Evolutionary conservation across 2,113 vertebrate species (phyloP), one percentile per base, ranked within the genome.

Genomic region (Pterophyllum scalare): DNA sequence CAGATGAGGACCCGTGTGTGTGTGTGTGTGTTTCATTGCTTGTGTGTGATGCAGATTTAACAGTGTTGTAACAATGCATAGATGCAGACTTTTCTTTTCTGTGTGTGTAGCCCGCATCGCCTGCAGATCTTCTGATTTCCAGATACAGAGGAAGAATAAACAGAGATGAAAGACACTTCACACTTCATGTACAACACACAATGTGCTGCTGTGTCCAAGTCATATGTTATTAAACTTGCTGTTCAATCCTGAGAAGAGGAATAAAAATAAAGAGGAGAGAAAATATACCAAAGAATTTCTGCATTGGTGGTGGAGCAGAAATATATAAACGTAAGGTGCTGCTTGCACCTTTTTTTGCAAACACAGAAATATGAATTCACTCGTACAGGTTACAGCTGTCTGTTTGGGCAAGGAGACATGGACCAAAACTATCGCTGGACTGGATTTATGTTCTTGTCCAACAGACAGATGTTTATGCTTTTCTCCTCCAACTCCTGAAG

Each of bases 11-110:
- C 84, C 82, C 83, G n/a, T 81, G 83, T 85, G 35, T 38, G 89
- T 80, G 67, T 1, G 70, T 33, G 90, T 80, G 67, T 1, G 70
- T n/a, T 90, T 91, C 87, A 90, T 75, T 61, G 88, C 84, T 43
- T 46, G 26, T 72, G 85, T 67, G 81, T 70, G 60, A 72, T 67
- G 58, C 11, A 38, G 84, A 67, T 90, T 90, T 90, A 91, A 92
- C 75, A 85, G 58, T 65, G 65, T 88, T 91, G 93, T 88, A 94
- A 93, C 94, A 93, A 94, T 94, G 88, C 92, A 94, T 90, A 57
- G 81, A 62, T 86, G 77, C 3, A 4, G 54, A 62, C 22, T 20
- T 84, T 49, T 77, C 83, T 58, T 33, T 49, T 38, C 31, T n/a
- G 24, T 80, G 19, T 74, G 79, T 84, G 19, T 77, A 24, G 61